phyloP scores from a whole-genome alignment of 2,113 vertebrate genomes.

The Arvicanthis niloticus region DNA sequence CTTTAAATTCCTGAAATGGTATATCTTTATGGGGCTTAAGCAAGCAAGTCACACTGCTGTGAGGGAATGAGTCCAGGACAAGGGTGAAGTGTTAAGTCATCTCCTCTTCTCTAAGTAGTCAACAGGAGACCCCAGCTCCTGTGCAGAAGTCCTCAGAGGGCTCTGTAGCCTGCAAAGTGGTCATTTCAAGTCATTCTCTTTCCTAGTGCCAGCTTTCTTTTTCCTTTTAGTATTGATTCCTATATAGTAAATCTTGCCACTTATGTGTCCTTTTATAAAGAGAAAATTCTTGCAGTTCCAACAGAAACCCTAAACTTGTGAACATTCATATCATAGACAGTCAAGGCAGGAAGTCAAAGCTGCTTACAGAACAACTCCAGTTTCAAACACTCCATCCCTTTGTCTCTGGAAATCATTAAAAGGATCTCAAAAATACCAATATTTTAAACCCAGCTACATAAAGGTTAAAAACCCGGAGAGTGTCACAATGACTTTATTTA shows the following conservation, averaged over 20 bases:
- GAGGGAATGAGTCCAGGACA: background rate
- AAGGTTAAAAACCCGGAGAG: background rate
- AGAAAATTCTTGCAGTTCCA: constrained; percentile 19
- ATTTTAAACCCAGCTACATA: background rate
- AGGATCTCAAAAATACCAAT: background rate
- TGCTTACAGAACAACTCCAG: constrained; percentile 3
- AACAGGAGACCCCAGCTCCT: background rate
- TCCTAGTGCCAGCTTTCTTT: background rate
- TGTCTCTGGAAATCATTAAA: background rate
- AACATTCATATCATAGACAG: background rate
- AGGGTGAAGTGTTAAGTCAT: background rate
- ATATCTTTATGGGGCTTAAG: background rate
- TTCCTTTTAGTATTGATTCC: background rate
- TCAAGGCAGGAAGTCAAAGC: background rate
- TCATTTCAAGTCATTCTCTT: background rate
- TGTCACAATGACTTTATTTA: background rate
- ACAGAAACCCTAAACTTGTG: background rate
- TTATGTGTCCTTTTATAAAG: constrained; percentile 12
- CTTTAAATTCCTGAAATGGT: background rate
- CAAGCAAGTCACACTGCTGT: background rate
- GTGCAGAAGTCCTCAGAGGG: background rate
- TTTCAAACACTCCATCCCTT: background rate
- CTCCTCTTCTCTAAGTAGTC: background rate
- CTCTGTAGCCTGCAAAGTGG: background rate
- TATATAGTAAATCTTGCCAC: background rate